phyloP scores from a whole-genome alignment of 1,140 invertebrate genomes.

The Drosophila aff. region DNA sequence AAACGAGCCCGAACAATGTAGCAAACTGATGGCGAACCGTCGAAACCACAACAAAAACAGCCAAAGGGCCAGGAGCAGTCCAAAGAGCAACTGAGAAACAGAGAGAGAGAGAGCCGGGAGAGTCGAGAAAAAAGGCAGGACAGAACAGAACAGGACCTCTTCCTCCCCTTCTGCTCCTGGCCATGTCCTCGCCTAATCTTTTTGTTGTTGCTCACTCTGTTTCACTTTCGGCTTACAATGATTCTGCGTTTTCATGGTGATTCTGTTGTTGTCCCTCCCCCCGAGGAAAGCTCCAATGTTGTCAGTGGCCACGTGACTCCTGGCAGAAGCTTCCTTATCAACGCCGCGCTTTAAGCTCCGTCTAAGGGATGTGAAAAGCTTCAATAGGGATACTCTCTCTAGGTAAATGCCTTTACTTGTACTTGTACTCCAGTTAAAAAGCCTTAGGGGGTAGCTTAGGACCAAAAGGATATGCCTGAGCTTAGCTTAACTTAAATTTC shows the following conservation, averaged over 20 bases:
- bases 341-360: conserved; percentile 24
- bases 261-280: conserved; percentile 30
- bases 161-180: conserved; percentile 47
- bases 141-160: conserved; percentile 43
- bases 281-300: conserved; percentile 54
- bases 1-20: conserved; percentile 36
- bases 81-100: not conserved
- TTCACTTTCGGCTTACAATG: conserved; percentile 80
- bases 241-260: conserved; percentile 81
- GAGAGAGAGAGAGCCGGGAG: conserved; percentile 22
- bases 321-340: conserved; percentile 71
- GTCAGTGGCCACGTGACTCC: conserved; percentile 67
- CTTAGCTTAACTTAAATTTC: conserved; percentile 15
- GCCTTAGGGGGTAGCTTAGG: conserved; percentile 18
- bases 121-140: conserved; percentile 33
- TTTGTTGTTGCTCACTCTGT: conserved; percentile 64
- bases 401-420: conserved; percentile 28
- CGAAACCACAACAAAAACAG: conserved; percentile 70
- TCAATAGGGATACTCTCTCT: conserved; percentile 18
- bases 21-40: conserved; percentile 36
- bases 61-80: conserved; percentile 52
- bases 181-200: conserved; percentile 70
- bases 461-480: conserved; percentile 19
- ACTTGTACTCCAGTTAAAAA: conserved; percentile 20
- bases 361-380: conserved; percentile 4